phyloP scores from a whole-genome alignment of 1,140 invertebrate species.

The Charaxes varanes region DNA sequence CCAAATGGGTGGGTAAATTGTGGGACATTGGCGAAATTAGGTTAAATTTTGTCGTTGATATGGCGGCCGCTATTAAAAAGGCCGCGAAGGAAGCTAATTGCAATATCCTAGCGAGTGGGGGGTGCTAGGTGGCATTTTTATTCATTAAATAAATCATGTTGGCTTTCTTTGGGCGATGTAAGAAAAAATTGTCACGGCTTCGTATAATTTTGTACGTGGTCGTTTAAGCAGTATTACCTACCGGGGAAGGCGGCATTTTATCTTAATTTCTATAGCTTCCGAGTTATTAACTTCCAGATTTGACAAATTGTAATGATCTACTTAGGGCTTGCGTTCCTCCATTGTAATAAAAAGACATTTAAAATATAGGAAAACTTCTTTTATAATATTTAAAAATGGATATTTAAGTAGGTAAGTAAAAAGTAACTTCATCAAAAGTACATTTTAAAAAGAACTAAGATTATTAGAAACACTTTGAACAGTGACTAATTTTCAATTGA shows the following conservation, averaged over 20 bases:
- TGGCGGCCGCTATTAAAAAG: conserved; percentile 28
- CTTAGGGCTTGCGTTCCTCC: conserved; percentile 5
- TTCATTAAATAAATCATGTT: conserved; percentile 70
- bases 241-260: conserved; percentile 52
- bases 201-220: conserved; percentile 70
- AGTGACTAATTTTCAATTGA: no score
- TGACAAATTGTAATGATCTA: conserved; percentile 27
- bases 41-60: conserved; percentile 4
- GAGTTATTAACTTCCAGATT: conserved; percentile 23
- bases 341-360: no score
- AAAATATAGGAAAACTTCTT: no score
- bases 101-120: conserved; percentile 46
- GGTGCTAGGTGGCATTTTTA: conserved; percentile 58
- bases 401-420: no score
- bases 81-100: conserved; percentile 59
- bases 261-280: conserved; percentile 62
- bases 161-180: conserved; percentile 47
- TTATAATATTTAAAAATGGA: no score
- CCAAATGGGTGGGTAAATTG: conserved; percentile 8
- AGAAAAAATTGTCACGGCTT: conserved; percentile 69
- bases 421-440: no score
- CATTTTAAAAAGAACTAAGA: no score
- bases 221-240: conserved; percentile 59
- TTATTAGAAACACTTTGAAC: no score
- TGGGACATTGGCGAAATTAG: conserved; percentile 3